phyloP scores from a whole-genome alignment of 2,113 vertebrate species.

The Prietella phreatophila region DNA sequence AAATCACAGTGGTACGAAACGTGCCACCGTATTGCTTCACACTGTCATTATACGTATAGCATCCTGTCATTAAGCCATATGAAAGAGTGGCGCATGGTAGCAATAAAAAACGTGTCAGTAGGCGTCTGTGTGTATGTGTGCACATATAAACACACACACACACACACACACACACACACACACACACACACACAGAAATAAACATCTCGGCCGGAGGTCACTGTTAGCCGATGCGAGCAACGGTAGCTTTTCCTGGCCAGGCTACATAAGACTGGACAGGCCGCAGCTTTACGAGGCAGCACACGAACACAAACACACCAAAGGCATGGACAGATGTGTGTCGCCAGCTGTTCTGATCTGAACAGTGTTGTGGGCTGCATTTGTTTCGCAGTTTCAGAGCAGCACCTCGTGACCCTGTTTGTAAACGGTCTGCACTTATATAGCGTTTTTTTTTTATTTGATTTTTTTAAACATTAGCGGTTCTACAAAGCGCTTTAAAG shows the following conservation, averaged over 20 bases:
- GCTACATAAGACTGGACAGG: constrained; percentile 18
- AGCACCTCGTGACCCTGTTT: not conserved
- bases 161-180: not conserved
- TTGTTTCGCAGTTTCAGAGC: not conserved
- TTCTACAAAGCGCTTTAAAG: too few species aligned
- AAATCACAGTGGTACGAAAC: constrained; percentile 13
- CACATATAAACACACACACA: not conserved
- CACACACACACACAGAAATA: constrained; percentile 21
- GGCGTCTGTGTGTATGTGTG: not conserved
- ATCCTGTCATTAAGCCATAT: constrained; percentile 14
- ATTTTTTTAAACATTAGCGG: too few species aligned
- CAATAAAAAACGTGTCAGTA: constrained; percentile 4
- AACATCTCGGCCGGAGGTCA: constrained; percentile 12
- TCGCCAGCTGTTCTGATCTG: constrained; percentile 26
- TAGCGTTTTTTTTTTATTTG: too few species aligned
- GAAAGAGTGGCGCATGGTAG: constrained; percentile 16
- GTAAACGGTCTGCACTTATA: too few species aligned
- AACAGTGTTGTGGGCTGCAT: not conserved
- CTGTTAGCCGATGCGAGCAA: not conserved
- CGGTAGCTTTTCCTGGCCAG: constrained; percentile 13
- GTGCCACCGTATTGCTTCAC: not conserved
- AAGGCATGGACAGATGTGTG: constrained; percentile 14
- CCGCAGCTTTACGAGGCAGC: not conserved
- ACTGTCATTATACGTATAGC: not conserved
- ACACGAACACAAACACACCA: constrained; percentile 21